These are phyloP conservation scores for Acronicta alni DNA, from an alignment of 2,888 invertebrate genomes.

Conservation along the genomic window DNA sequence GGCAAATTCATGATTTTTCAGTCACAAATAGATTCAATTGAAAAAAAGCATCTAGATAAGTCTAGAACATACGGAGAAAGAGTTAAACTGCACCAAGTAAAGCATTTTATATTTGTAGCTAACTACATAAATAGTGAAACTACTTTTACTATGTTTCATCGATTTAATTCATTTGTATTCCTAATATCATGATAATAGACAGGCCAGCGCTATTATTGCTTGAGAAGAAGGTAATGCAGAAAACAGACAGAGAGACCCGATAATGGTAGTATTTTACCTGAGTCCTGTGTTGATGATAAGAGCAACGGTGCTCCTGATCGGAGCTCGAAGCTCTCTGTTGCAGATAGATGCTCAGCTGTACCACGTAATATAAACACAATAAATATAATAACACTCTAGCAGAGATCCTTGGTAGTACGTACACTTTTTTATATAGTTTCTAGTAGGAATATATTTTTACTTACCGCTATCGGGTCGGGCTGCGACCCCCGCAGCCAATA, in stretches of 20 bases:
- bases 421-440: not conserved
- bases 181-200: too few relatives aligned
- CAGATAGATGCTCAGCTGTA: slow-evolving; percentile 39
- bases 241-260: not conserved
- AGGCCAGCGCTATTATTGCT: not conserved
- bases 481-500: slow-evolving; percentile 51
- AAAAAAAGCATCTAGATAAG: too few relatives aligned
- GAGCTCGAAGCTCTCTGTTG: slow-evolving; percentile 36
- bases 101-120: too few relatives aligned
- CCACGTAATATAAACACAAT: slow-evolving; percentile 12
- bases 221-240: slow-evolving; percentile 2
- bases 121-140: too few relatives aligned
- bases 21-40: not conserved
- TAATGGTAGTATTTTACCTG: slow-evolving; percentile 34
- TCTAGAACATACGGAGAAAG: too few relatives aligned
- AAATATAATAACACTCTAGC: not conserved
- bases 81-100: too few relatives aligned
- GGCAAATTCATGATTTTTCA: not conserved
- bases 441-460: slow-evolving; percentile 23
- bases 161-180: too few relatives aligned
- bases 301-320: slow-evolving; percentile 20
- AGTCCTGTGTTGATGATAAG: slow-evolving; percentile 29
- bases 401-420: not conserved
- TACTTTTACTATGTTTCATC: too few relatives aligned
- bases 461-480: slow-evolving; percentile 59